phyloP scores from a whole-genome alignment of 2,888 invertebrate species.

The Euclidia mi region DNA sequence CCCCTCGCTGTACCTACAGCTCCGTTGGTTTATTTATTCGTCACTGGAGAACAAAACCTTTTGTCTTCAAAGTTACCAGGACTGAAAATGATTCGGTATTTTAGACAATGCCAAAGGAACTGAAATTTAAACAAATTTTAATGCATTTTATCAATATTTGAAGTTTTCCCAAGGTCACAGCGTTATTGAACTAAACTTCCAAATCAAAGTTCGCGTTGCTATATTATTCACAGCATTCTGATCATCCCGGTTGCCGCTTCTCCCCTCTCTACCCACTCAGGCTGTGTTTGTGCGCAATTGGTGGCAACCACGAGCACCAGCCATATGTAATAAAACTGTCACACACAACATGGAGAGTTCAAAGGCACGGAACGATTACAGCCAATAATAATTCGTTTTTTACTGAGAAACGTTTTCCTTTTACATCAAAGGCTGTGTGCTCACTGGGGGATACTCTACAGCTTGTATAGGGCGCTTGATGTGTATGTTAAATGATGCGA shows the following conservation, averaged over 20 bases:
- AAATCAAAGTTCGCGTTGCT: constrained; percentile 23
- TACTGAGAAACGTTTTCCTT: constrained; percentile 49
- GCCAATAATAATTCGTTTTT: constrained; percentile 60
- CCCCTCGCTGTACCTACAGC: constrained; percentile 33
- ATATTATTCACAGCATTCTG: constrained; percentile 14
- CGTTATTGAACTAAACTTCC: constrained; percentile 27
- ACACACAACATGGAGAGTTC: constrained; percentile 54
- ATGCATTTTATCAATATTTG: too few relatives aligned
- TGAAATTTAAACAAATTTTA: too few relatives aligned
- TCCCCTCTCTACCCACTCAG: background rate
- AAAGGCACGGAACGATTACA: constrained; percentile 58
- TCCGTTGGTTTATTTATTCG: constrained; percentile 43
- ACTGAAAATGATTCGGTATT: constrained; percentile 33
- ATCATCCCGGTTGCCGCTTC: background rate
- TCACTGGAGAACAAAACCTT: constrained; percentile 43
- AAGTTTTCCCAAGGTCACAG: background rate
- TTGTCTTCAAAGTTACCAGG: constrained; percentile 47
- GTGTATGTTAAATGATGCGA: constrained; percentile 47
- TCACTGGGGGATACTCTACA: constrained; percentile 32
- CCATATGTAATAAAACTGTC: constrained; percentile 60
- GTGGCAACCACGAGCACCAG: constrained; percentile 11
- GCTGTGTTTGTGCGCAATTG: constrained; percentile 9
- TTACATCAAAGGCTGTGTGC: constrained; percentile 56
- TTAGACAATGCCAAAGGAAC: too few relatives aligned
- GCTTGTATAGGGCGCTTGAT: constrained; percentile 32